A percentile compares a stretch with the other conserved stretches of the same genome.
phyloP scores from a whole-genome alignment of 2,888 invertebrate genomes.

The Eristalis arbustorum region DNA sequence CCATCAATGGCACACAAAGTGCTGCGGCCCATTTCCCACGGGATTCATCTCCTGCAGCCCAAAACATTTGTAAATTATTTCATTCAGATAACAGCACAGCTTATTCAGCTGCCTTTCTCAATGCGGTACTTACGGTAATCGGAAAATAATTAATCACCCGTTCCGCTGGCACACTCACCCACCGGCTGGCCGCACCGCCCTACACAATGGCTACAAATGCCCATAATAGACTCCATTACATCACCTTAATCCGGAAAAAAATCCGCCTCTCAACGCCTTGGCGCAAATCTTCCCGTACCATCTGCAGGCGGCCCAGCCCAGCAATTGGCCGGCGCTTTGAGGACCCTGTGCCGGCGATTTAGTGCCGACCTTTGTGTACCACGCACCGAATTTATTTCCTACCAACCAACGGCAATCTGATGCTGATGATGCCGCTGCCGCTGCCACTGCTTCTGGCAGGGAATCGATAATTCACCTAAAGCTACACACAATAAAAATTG shows the following conservation, averaged over 20 bases:
- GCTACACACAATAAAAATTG: constrained; percentile 65
- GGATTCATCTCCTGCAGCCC: background rate
- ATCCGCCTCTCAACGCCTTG: constrained; percentile 16
- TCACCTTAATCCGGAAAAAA: constrained; percentile 40
- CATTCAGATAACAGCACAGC: constrained; percentile 33
- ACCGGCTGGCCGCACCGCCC: background rate
- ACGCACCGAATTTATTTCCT: constrained; percentile 26
- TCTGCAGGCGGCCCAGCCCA: background rate
- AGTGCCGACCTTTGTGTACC: constrained; percentile 29
- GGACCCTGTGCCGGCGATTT: constrained; percentile 32
- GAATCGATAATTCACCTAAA: constrained; percentile 65
- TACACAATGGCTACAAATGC: constrained; percentile 40
- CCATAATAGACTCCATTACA: constrained; percentile 48
- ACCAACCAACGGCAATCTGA: background rate
- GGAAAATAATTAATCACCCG: constrained; percentile 61
- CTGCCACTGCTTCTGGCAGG: background rate
- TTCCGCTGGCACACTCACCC: background rate
- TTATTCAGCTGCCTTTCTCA: constrained; percentile 14
- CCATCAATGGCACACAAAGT: background rate
- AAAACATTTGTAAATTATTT: constrained; percentile 27
- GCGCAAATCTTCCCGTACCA: constrained; percentile 2
- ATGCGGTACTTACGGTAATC: constrained; percentile 46
- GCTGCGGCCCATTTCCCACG: background rate
- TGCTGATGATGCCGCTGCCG: constrained; percentile 15
- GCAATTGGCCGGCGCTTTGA: constrained; percentile 4